Conservation (phyloP, 2,113 vertebrate genomes). For the Bungarus multicinctus region DNA sequence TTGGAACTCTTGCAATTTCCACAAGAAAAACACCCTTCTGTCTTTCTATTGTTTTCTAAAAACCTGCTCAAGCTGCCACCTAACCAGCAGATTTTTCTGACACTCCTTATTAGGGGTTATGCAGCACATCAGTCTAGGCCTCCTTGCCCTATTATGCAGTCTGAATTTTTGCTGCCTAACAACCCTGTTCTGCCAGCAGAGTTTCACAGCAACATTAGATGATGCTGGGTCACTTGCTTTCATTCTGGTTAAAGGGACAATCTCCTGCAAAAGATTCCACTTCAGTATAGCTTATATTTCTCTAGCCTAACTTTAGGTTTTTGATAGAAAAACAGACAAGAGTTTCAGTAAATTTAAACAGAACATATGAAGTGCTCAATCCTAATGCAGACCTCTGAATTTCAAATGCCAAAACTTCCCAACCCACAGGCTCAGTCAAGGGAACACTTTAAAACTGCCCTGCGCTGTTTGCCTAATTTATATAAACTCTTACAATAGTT, state of each 20-base stretch:
- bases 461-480: constrained; percentile 2
- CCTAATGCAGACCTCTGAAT: not conserved
- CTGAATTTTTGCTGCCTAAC: not conserved
- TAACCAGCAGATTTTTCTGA: not conserved
- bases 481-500: constrained; percentile 4
- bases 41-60: not conserved
- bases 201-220: not conserved
- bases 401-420: not conserved
- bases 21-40: not conserved
- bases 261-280: not conserved
- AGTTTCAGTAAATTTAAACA: not conserved
- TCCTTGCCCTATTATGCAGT: not conserved
- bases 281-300: not conserved
- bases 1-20: not conserved
- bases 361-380: not conserved
- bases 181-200: not conserved
- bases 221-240: not conserved
- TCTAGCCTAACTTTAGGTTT: not conserved
- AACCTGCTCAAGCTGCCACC: not conserved
- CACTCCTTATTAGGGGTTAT: not conserved
- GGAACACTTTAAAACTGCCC: not conserved
- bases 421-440: not conserved
- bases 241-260: not conserved
- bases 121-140: not conserved
- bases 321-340: not conserved